Evolutionary conservation across 1,140 invertebrate genomes (phyloP), one percentile per base, ranked within the genome.

Genomic region (Saxidomus purpurata): DNA sequence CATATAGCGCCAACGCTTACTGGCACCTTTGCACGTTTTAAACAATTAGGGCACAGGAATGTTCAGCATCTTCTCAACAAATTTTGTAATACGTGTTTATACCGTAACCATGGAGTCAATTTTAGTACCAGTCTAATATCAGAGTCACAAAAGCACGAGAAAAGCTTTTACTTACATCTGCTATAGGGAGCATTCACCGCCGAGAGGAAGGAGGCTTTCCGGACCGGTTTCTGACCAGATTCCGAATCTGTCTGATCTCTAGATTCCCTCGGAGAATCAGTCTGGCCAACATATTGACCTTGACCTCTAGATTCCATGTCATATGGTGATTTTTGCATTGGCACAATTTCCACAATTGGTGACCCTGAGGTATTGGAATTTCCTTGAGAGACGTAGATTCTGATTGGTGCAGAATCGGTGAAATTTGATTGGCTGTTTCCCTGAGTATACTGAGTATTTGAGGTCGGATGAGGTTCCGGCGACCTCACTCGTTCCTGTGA

Each of bases 151-250:
- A n/a, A n/a, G n/a, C n/a, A n/a, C n/a, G n/a, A n/a, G n/a, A n/a
- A n/a, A n/a, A n/a, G n/a, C n/a, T n/a, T 83, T 43, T 31, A 89
- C 87, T 89, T 83, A 89, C 89, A 90, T 87, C 84, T 81, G 49
- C 89, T 87, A n/a, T 90, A 87, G 13, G 89, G 83, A 49, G 84
- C 91, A 86, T 92, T 94, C 19, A 95, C 92, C 43, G 94, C 94
- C 38, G 93, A 92, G 22, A 94, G 83, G 89, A 94, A 95, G 11
- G 93, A 94, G 9, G 92, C 92, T 81, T 94, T 94, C 52, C 94
- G 61, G 2, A 92, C 90, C 15, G 93, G 93, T 61, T 90, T 90
- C 31, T 84, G 82, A n/a, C 67, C 86, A 61, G 76, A 69, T 3
- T 85, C 86, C 0, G 79, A 89, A 36, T 91, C 89, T 2, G 63